Evolutionary conservation across 2,113 vertebrate species (phyloP), one percentile per base, ranked within the genome.

Genomic region (Ancistrus triradiatus): DNA sequence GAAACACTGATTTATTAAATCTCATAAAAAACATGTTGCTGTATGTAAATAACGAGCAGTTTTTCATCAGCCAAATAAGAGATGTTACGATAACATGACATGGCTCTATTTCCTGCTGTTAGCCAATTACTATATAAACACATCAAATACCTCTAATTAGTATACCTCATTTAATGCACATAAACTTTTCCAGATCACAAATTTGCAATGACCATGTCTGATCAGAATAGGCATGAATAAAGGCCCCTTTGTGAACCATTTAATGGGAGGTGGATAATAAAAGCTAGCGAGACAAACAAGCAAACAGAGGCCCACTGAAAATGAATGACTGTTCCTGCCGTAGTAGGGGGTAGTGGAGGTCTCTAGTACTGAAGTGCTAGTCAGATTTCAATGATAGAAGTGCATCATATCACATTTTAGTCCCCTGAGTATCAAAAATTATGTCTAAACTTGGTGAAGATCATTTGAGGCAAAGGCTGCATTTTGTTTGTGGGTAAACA

Each of bases 231-330:
- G 62, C 33, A 47, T 76, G 73, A 66, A 13, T 5, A 77, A 74
- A 79, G 63, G 60, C 33, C 72, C 75, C 64, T 74, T 80, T 84
- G 75, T 74, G 66, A 74, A 75, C 66, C 74, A 73, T 74, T 81
- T 84, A 78, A 78, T 78, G 75, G 84, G 82, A 81, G 83, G 68
- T 47, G 80, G 58, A 70, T 35, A 55, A 66, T 52, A 47, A 67
- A 7, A 8, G 33, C 51, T 31, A 19, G 50, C 18, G 25, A 66
- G 48, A 58, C 62, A 72, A 63, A 73, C 52, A 52, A 46, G 47
- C 46, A 15, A 35, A 33, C 28, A 31, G 21, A 67, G 24, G 28
- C 43, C 47, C 19, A 15, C 31, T 17, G 48, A 35, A 63, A 11
- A 63, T 58, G 25, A 46, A 43, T 17, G 28, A 5, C 14, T 59